Evolutionary conservation across 2,888 invertebrate species (phyloP).

Genomic region (Eupeodes luniger): DNA sequence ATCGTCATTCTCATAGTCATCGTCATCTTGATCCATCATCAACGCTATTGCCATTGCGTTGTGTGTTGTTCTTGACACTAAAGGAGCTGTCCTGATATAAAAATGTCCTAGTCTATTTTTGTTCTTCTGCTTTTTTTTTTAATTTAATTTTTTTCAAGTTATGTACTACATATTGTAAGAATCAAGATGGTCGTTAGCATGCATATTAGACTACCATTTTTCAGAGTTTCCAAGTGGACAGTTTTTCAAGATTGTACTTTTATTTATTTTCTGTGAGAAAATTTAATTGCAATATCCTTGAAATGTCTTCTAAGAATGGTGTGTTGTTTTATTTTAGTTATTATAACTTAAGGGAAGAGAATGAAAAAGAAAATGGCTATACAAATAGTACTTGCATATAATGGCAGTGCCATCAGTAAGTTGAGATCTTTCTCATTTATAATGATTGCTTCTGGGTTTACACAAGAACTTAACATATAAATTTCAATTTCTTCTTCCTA

Average conservation of each 20-base stretch:
- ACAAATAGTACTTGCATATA: not conserved
- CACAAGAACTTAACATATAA: too few species aligned
- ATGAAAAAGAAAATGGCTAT: not conserved
- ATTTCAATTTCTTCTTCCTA: too few species aligned
- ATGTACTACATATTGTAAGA: constrained; percentile 33
- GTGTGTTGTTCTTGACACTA: constrained; percentile 32
- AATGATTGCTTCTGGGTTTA: constrained; percentile 13
- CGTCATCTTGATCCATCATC: constrained; percentile 35
- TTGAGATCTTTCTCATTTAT: not conserved
- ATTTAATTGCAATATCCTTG: constrained; percentile 40
- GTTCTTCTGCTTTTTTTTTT: too few species aligned
- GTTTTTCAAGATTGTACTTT: constrained; percentile 14
- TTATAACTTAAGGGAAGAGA: not conserved
- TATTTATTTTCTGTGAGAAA: not conserved
- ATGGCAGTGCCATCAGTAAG: not conserved
- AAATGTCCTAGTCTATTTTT: constrained; percentile 35
- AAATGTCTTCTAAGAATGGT: constrained; percentile 1
- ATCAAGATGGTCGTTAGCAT: constrained; percentile 30
- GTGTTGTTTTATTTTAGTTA: not conserved
- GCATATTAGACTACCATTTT: constrained; percentile 38
- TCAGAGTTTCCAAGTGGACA: constrained; percentile 49
- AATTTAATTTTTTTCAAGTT: not conserved
- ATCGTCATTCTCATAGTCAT: constrained; percentile 24
- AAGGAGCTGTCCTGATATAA: constrained; percentile 8
- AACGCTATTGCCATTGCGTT: constrained; percentile 24